These are phyloP conservation scores for Delphinus delphis DNA, from an alignment of 2,113 vertebrate genomes.

Conservation along the genomic window DNA sequence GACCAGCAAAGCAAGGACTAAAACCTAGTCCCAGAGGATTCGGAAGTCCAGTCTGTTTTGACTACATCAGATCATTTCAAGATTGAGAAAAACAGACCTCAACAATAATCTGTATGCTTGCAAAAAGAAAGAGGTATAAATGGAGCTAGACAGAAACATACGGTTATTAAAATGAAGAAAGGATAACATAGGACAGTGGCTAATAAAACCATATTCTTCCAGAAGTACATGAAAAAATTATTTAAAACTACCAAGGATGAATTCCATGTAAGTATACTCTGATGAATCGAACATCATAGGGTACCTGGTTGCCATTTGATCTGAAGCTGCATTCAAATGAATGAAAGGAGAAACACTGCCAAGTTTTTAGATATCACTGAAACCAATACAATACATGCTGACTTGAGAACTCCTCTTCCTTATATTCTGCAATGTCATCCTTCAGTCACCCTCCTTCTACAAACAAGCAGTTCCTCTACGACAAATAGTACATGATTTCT, in stretches of 20 bases:
- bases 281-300: not conserved
- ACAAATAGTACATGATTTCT: not conserved
- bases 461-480: conserved; percentile 4
- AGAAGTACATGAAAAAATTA: not conserved
- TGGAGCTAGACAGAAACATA: not conserved
- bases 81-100: not conserved
- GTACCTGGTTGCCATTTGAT: not conserved
- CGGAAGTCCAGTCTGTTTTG: not conserved
- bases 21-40: conserved; percentile 8
- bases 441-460: not conserved
- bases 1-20: conserved; percentile 27
- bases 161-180: not conserved
- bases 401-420: not conserved
- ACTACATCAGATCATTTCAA: conserved; percentile 34
- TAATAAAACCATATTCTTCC: not conserved
- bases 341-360: not conserved
- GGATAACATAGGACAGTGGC: not conserved
- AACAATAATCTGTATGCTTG: conserved; percentile 20
- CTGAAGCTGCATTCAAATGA: conserved; percentile 26
- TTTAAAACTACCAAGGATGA: conserved; percentile 24
- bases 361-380: conserved; percentile 2
- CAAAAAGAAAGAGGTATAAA: not conserved
- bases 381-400: conserved; percentile 13
- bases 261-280: not conserved
- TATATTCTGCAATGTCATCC: not conserved